A percentile compares a stretch with the other conserved stretches of the same genome.
phyloP scores from a whole-genome alignment of 2,888 invertebrate species.

The Gnatocerus cornutus region DNA sequence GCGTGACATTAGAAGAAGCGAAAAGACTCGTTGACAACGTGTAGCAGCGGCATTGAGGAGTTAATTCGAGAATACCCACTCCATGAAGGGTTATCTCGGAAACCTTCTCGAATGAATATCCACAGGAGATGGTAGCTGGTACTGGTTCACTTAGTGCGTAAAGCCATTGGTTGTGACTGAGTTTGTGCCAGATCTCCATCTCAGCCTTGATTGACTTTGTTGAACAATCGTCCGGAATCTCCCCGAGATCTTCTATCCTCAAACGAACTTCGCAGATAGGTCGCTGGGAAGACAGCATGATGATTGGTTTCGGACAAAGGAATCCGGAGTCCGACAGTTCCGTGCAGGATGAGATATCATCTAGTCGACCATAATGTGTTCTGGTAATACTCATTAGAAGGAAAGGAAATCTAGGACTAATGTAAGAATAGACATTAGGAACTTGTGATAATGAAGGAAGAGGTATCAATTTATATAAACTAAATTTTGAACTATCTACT shows the following conservation, averaged over 20 bases:
- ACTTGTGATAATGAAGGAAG: background rate
- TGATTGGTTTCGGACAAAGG: slow-evolving; percentile 1
- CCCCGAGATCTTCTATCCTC: slow-evolving; percentile 8
- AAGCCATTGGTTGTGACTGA: slow-evolving; percentile 18
- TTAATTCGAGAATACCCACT: background rate
- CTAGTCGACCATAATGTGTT: slow-evolving; percentile 32
- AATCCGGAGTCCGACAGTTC: slow-evolving; percentile 1
- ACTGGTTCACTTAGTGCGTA: background rate
- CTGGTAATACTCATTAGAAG: slow-evolving; percentile 37
- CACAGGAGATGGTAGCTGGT: background rate
- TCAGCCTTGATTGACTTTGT: slow-evolving; percentile 40
- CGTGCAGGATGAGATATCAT: slow-evolving; percentile 33
- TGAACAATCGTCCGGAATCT: slow-evolving; percentile 44
- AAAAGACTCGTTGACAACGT: slow-evolving; percentile 1
- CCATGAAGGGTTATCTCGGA: background rate
- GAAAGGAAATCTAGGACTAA: slow-evolving; percentile 38
- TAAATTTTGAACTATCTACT: background rate
- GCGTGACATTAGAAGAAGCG: background rate
- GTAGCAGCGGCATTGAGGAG: slow-evolving; percentile 9
- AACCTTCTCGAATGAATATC: background rate
- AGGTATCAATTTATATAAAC: slow-evolving; percentile 4
- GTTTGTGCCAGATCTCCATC: slow-evolving; percentile 3
- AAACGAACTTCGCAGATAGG: slow-evolving; percentile 44
- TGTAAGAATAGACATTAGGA: slow-evolving; percentile 37
- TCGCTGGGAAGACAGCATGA: slow-evolving; percentile 23